Evolutionary conservation across 2,113 vertebrate species (phyloP).

Genomic region (Nothocercus julius): DNA sequence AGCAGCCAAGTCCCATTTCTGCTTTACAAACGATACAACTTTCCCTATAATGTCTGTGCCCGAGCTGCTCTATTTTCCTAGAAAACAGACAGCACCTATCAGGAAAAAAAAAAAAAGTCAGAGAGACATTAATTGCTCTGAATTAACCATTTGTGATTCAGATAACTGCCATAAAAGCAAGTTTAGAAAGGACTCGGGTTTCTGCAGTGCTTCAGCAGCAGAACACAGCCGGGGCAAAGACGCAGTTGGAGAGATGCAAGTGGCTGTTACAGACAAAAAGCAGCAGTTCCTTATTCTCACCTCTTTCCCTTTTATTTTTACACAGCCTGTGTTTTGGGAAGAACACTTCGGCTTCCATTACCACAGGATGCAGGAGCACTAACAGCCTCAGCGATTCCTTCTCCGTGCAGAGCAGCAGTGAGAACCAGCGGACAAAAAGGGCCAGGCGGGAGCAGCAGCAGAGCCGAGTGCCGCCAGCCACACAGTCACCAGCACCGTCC

Average conservation of each 20-base stretch:
- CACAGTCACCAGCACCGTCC: not conserved
- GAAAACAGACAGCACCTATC: not conserved
- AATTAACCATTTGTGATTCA: too few species aligned
- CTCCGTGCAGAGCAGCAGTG: not conserved
- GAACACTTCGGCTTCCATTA: not conserved
- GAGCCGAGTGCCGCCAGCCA: not conserved
- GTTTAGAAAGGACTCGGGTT: not conserved
- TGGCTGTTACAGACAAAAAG: not conserved
- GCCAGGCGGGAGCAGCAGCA: not conserved
- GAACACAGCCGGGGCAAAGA: not conserved
- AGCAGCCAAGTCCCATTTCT: not conserved
- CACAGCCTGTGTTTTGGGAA: not conserved
- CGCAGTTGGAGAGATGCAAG: not conserved
- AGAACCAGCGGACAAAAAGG: slow-evolving; percentile 34
- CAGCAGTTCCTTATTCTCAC: not conserved
- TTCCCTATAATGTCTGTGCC: not conserved
- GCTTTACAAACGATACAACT: not conserved
- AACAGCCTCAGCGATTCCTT: not conserved
- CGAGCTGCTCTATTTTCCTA: not conserved
- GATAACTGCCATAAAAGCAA: not conserved
- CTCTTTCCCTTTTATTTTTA: slow-evolving; percentile 31
- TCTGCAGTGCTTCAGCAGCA: not conserved
- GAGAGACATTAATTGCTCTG: too few species aligned
- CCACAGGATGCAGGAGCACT: slow-evolving; percentile 63
- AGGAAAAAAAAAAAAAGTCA: not conserved